These are phyloP conservation scores for Zosterops borbonicus DNA, from an alignment of 2,113 vertebrate species.

Conservation along the genomic window DNA sequence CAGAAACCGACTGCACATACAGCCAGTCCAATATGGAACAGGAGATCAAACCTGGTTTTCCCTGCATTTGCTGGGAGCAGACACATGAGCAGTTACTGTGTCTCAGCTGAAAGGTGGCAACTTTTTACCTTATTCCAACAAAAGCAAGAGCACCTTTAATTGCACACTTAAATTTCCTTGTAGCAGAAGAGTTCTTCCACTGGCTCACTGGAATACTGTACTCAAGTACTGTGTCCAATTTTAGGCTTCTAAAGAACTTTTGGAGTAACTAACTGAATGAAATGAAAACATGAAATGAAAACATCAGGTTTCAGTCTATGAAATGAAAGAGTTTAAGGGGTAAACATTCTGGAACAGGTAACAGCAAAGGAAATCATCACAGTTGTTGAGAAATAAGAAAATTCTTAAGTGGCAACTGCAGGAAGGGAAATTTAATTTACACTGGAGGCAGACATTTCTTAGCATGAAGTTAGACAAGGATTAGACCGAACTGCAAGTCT, in stretches of 20 bases:
- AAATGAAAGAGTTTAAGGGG: background rate
- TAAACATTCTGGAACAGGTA: background rate
- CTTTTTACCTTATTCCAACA: background rate
- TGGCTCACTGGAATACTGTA: background rate
- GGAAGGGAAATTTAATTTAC: background rate
- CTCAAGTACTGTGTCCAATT: background rate
- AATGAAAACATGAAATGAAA: background rate
- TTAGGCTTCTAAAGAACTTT: background rate
- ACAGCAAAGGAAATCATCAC: background rate
- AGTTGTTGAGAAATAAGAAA: background rate
- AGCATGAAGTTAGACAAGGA: background rate
- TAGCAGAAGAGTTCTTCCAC: background rate
- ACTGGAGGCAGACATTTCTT: background rate
- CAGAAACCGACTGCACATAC: background rate
- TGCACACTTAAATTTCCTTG: background rate
- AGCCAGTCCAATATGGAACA: fast-evolving
- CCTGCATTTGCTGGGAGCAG: background rate
- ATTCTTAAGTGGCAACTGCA: background rate
- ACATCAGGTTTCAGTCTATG: background rate
- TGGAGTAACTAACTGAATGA: background rate
- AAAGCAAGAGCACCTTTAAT: background rate
- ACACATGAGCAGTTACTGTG: fast-evolving
- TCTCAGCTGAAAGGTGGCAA: background rate
- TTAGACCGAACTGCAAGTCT: background rate
- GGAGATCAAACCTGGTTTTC: background rate